Evolutionary conservation across 2,888 invertebrate species (phyloP).

Genomic region (Agriopis leucophaearia): DNA sequence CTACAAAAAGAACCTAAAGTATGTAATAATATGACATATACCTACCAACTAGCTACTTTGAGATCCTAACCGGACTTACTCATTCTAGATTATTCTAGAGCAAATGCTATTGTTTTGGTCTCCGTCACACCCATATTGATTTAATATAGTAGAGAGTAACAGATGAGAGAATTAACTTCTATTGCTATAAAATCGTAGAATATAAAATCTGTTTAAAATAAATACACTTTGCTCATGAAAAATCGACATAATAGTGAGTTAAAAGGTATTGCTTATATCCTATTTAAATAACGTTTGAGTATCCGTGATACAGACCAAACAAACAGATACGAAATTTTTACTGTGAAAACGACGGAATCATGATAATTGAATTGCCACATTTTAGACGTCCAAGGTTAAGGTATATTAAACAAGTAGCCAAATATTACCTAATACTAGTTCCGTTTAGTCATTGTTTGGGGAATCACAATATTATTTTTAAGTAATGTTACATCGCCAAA

Average conservation of each 20-base stretch:
- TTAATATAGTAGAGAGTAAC: too few species aligned
- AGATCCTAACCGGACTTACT: too few species aligned
- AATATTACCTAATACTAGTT: slow-evolving; percentile 67
- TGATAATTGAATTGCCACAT: slow-evolving; percentile 76
- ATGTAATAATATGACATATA: background rate
- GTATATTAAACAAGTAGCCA: slow-evolving; percentile 59
- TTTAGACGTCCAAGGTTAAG: slow-evolving; percentile 62
- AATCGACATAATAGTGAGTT: background rate
- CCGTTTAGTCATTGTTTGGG: slow-evolving; percentile 60
- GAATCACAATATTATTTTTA: slow-evolving; percentile 44
- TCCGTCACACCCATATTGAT: too few species aligned
- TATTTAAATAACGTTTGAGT: slow-evolving; percentile 22
- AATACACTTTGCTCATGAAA: background rate
- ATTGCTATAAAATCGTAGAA: too few species aligned
- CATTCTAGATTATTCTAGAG: too few species aligned
- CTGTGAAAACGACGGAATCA: slow-evolving; percentile 58
- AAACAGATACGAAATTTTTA: slow-evolving; percentile 42
- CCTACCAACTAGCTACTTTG: background rate
- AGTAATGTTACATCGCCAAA: slow-evolving; percentile 38
- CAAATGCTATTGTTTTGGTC: too few species aligned
- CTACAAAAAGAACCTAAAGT: background rate
- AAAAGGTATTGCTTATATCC: slow-evolving; percentile 15
- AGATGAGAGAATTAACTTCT: too few species aligned
- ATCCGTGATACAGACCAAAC: slow-evolving; percentile 36
- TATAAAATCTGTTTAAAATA: background rate